phyloP scores from a whole-genome alignment of 2,797 vertebrate genomes.

The Cichlasoma orientale region DNA sequence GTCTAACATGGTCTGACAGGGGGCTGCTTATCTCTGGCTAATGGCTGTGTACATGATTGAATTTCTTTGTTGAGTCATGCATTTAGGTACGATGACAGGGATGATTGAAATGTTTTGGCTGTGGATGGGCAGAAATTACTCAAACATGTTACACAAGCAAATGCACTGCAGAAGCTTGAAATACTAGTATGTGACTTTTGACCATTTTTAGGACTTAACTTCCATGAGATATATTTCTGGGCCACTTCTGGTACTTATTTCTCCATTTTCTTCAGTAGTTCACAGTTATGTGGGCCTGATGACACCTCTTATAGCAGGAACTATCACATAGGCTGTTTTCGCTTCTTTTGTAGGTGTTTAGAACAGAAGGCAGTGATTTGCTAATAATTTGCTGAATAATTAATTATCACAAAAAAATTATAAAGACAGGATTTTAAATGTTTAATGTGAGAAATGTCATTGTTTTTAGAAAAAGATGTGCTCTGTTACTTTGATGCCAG shows the following conservation, averaged over 20 bases:
- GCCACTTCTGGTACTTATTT: background rate
- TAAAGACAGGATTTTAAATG: background rate
- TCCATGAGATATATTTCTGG: background rate
- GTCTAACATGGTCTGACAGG: slow-evolving; percentile 35
- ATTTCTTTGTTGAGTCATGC: slow-evolving; percentile 41
- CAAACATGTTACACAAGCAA: background rate
- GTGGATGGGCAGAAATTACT: background rate
- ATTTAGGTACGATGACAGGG: slow-evolving; percentile 35
- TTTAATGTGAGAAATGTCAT: background rate
- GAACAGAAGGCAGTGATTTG: background rate
- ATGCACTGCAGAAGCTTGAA: background rate
- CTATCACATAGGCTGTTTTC: slow-evolving; percentile 1
- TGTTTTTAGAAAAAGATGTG: background rate
- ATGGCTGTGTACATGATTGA: slow-evolving; percentile 61
- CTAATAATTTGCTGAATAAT: no score
- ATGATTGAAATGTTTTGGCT: background rate
- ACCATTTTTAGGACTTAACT: background rate
- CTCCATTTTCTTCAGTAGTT: background rate
- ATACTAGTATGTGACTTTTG: background rate
- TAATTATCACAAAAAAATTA: no score
- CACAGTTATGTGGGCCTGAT: background rate
- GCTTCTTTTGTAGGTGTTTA: background rate
- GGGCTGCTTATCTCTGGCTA: slow-evolving; percentile 47
- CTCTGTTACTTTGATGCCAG: background rate
- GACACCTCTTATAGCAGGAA: background rate